Percentiles rank a stretch among this genome's conserved stretches.
These are phyloP conservation scores for Listronotus oregonensis DNA, from an alignment of 1,140 invertebrate species.

Conservation along the genomic window DNA sequence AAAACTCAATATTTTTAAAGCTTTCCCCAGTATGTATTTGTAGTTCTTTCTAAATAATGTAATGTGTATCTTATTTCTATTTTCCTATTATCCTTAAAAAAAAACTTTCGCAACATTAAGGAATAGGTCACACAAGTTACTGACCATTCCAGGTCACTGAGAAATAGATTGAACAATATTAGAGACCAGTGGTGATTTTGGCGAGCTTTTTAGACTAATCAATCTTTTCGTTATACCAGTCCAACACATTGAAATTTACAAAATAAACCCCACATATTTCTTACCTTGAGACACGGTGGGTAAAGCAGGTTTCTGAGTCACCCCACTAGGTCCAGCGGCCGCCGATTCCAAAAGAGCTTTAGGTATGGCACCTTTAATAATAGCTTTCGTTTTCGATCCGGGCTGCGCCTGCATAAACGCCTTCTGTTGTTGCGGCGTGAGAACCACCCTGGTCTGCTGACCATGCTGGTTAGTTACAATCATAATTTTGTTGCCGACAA, in stretches of 20 bases:
- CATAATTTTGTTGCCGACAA: slow-evolving; percentile 60
- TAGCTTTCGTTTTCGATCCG: slow-evolving; percentile 52
- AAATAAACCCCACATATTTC: neutral
- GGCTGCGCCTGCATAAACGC: slow-evolving; percentile 50
- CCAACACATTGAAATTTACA: neutral
- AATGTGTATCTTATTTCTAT: no score
- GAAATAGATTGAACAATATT: no score
- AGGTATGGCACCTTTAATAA: slow-evolving; percentile 46
- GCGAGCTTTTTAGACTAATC: no score
- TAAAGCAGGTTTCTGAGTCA: slow-evolving; percentile 12
- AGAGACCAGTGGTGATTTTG: no score
- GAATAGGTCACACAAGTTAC: no score
- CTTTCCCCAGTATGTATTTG: no score
- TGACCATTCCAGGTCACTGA: no score
- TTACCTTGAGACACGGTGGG: slow-evolving; percentile 8
- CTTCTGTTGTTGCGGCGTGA: slow-evolving; percentile 64
- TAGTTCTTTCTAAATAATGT: no score
- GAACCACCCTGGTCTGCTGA: slow-evolving; percentile 60
- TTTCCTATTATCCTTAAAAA: no score
- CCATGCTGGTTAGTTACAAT: slow-evolving; percentile 65
- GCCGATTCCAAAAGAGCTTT: slow-evolving; percentile 40
- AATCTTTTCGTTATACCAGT: neutral
- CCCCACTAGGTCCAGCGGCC: slow-evolving; percentile 55
- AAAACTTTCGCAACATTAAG: no score
- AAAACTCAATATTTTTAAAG: no score